Percentiles rank a stretch among this genome's conserved stretches.
phyloP scores from a whole-genome alignment of 2,888 invertebrate species.

The Mythimna loreyi region DNA sequence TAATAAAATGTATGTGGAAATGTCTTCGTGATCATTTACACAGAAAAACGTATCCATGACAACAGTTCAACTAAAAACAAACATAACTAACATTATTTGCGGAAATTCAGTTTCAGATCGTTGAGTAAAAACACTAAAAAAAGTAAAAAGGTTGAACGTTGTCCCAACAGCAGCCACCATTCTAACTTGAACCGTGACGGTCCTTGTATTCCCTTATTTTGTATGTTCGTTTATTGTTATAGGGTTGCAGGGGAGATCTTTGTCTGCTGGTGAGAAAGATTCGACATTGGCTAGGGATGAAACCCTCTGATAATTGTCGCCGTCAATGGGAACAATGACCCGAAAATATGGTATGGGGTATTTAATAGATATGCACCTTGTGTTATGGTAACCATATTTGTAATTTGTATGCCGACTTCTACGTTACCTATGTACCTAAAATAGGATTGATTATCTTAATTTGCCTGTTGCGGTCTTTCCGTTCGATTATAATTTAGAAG shows the following conservation, averaged over 20 bases:
- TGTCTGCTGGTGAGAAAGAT: conserved; percentile 61
- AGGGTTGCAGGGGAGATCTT: conserved; percentile 53
- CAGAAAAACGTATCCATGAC: conserved; percentile 24
- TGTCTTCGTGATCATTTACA: neutral
- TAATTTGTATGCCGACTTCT: conserved; percentile 39
- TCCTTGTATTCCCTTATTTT: conserved; percentile 10
- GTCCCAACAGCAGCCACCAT: conserved; percentile 59
- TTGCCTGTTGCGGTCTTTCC: too few species aligned
- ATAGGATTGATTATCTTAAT: too few species aligned
- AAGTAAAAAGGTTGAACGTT: conserved; percentile 70
- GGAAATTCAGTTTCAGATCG: conserved; percentile 61
- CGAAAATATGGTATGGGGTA: conserved; percentile 66
- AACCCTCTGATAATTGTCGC: conserved; percentile 78
- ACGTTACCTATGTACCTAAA: neutral
- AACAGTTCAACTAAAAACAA: conserved; percentile 43
- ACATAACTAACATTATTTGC: conserved; percentile 50
- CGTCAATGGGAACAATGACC: conserved; percentile 77
- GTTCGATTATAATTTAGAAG: too few species aligned
- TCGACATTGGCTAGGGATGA: conserved; percentile 72
- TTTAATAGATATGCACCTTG: conserved; percentile 46
- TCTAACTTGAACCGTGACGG: conserved; percentile 40
- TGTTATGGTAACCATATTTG: conserved; percentile 49
- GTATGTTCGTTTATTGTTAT: conserved; percentile 29
- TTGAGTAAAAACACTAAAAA: conserved; percentile 70
- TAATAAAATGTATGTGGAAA: too few species aligned